Conservation (phyloP, 2,888 invertebrate species). For the Archaeoteleia sp. region DNA sequence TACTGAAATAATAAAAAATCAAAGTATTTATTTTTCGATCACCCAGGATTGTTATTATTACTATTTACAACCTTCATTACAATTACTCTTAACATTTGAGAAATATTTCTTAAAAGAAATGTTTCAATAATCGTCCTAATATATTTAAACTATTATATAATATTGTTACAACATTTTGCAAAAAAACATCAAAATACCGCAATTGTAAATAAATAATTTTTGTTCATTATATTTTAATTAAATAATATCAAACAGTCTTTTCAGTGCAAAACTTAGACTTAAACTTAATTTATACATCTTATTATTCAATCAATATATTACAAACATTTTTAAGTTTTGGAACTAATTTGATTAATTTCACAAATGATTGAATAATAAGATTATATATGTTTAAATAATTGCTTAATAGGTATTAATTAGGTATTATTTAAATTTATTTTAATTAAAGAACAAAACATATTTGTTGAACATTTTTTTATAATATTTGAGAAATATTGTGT, state of each 20-base stretch:
- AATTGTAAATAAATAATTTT: neutral
- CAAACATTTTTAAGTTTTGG: too few species aligned
- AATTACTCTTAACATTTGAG: neutral
- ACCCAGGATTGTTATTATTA: slow-evolving; percentile 33
- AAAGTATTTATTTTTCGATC: slow-evolving; percentile 63
- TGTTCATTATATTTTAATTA: neutral
- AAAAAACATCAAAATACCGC: neutral
- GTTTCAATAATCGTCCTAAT: too few species aligned
- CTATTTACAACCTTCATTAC: neutral
- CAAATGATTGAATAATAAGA: too few species aligned
- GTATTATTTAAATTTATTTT: neutral
- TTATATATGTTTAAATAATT: too few species aligned
- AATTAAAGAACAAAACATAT: neutral
- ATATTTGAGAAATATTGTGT: too few species aligned
- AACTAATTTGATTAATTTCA: too few species aligned
- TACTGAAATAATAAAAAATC: slow-evolving; percentile 58
- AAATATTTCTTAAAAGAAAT: neutral
- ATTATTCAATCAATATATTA: too few species aligned
- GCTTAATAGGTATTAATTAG: neutral
- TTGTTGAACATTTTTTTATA: too few species aligned
- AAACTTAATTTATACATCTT: too few species aligned
- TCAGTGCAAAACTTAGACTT: too few species aligned
- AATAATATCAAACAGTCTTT: neutral
- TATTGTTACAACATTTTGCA: neutral
- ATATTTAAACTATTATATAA: neutral